A percentile compares a stretch with the other conserved stretches of the same genome.
These are phyloP conservation scores for Zapornia atra DNA, from an alignment of 2,113 vertebrate species.

Conservation along the genomic window DNA sequence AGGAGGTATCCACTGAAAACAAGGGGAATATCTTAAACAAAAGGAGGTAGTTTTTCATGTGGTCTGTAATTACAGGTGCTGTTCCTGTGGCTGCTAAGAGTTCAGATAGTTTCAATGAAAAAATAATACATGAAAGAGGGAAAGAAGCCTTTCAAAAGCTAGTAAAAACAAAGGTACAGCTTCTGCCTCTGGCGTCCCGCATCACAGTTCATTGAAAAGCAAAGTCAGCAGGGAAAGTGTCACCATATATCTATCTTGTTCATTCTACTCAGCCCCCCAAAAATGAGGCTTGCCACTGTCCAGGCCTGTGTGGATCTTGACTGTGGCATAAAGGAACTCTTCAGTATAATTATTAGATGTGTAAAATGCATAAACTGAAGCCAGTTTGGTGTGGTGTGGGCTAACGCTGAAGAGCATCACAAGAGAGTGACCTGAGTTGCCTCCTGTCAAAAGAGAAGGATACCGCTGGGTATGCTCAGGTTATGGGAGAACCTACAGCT, in stretches of 20 bases:
- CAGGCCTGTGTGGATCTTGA: background rate
- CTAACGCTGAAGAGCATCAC: background rate
- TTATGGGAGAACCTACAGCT: background rate
- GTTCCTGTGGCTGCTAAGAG: background rate
- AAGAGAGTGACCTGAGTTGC: background rate
- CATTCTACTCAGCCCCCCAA: background rate
- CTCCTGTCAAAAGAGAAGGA: constrained; percentile 4
- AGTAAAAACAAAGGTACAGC: background rate
- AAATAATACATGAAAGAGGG: background rate
- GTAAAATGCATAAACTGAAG: background rate
- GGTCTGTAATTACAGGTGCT: background rate
- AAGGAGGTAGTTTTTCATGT: background rate
- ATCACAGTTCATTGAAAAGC: background rate
- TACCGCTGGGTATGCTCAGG: background rate
- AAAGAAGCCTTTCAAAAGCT: background rate
- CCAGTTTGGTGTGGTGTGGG: background rate
- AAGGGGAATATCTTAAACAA: background rate
- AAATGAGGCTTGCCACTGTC: background rate
- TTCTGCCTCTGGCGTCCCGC: constrained; percentile 4
- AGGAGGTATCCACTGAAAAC: background rate
- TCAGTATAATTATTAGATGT: background rate
- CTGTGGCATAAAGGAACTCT: background rate
- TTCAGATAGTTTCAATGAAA: background rate
- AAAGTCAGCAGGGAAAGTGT: background rate
- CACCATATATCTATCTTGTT: background rate